Evolutionary conservation across 2,888 invertebrate species (phyloP), one percentile per base, ranked within the genome.

Genomic region (Tipula lateralis): DNA sequence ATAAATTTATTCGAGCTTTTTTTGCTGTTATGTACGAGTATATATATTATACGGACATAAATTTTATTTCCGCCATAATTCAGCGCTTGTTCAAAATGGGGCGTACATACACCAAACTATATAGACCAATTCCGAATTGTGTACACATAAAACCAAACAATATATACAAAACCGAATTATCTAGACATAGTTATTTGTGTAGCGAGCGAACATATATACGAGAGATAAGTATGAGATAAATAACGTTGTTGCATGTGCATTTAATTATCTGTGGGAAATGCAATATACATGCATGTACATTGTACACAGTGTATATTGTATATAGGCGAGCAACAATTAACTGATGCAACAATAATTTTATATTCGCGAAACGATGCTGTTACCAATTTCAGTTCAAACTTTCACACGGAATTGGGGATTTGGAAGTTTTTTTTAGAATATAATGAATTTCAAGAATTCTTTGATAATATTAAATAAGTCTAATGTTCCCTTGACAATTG

Each of bases 41-140:
- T 36, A 2, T 36, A 12, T 50, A 16, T 66, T 24, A 24, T 66
- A 66, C 66, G 66, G 66, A 66, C 9, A 66, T 66, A 66, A 66
- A 66, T 66, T 66, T 66, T 66, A 66, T 66, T 66, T 66, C 66
- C 66, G 66, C 66, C 24, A 66, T 66, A 66, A 66, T 66, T 66
- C 66, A 66, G 66, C 24, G 66, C 66, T 66, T 66, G 19, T 66
- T 66, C 2, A 24, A 24, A 66, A 66, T 66, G 66, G 66, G 66
- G 66, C 66, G 66, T 66, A n/a, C n/a, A n/a, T n/a, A n/a, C 3
- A 16, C n/a, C 24, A 66, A 66, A 66, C 66, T 24, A 66, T 66
- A 44, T 16, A 66, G 24, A 66, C 66, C 66, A 66, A 66, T 66
- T 66, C 66, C 2, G 24, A 66, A 66, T 9, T 66, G 24, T 24